phyloP scores from a whole-genome alignment of 2,888 invertebrate species.

The Frankliniella intonsa region DNA sequence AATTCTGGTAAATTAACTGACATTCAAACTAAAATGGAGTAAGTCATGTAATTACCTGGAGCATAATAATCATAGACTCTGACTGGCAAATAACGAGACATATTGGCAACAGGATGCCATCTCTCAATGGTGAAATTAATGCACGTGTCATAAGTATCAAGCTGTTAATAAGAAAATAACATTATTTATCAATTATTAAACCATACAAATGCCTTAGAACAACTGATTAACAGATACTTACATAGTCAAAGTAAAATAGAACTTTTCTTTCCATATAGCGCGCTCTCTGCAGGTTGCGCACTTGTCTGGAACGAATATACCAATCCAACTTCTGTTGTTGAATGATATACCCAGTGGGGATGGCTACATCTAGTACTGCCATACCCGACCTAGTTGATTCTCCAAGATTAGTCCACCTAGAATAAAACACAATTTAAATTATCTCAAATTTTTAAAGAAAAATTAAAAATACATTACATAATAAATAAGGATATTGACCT shows the following conservation, averaged over 20 bases:
- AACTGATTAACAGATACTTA: conserved; percentile 51
- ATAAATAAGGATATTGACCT: conserved; percentile 53
- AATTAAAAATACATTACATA: conserved; percentile 8
- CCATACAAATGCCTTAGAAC: neutral
- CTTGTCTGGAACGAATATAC: conserved; percentile 74
- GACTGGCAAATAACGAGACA: conserved; percentile 86
- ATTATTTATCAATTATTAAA: neutral
- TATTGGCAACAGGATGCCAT: conserved; percentile 95
- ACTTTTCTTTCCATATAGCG: conserved; percentile 76
- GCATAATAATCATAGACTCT: conserved; percentile 94
- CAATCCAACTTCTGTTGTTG: conserved; percentile 84
- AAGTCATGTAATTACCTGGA: conserved; percentile 63
- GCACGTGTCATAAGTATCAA: conserved; percentile 79
- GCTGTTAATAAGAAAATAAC: conserved; percentile 50
- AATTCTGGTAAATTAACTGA: conserved; percentile 15
- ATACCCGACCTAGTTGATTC: conserved; percentile 82
- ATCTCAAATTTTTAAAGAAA: neutral
- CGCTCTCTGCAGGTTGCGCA: conserved; percentile 78
- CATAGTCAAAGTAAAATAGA: conserved; percentile 88
- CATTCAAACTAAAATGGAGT: conserved; percentile 23
- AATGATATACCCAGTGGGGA: conserved; percentile 87
- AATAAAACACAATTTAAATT: conserved; percentile 28
- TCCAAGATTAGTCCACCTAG: conserved; percentile 69
- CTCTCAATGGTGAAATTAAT: conserved; percentile 89
- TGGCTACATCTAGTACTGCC: conserved; percentile 78